A percentile compares a stretch with the other conserved stretches of the same genome.
These are phyloP conservation scores for Emydura subglobosa DNA, from an alignment of 2,113 vertebrate species.

Conservation along the genomic window DNA sequence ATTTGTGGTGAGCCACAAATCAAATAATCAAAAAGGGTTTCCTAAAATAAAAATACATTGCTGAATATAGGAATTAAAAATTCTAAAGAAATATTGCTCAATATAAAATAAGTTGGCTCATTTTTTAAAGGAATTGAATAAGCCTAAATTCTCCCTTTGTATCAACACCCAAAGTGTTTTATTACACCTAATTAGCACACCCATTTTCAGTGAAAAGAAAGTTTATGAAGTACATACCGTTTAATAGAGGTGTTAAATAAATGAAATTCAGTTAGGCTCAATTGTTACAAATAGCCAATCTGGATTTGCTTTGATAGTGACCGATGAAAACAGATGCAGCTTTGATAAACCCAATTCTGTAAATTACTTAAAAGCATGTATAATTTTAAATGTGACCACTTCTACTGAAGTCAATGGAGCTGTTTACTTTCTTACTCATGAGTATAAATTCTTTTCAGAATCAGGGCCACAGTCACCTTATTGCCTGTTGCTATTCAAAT, in stretches of 20 bases:
- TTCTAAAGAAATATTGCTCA: not conserved
- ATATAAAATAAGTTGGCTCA: not conserved
- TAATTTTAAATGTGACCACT: not conserved
- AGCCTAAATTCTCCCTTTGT: not conserved
- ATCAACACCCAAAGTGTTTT: not conserved
- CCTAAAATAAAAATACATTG: not conserved
- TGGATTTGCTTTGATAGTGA: not conserved
- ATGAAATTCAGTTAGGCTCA: not conserved
- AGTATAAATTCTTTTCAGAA: not conserved
- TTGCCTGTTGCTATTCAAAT: not conserved
- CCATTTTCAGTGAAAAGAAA: not conserved
- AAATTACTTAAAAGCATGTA: not conserved
- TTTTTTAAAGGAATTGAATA: not conserved
- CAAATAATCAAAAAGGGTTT: not conserved
- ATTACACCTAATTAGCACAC: not conserved
- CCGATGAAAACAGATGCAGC: too few species aligned
- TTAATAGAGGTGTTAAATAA: not conserved
- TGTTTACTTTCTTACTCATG: not conserved
- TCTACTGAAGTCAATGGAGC: not conserved
- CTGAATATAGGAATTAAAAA: not conserved
- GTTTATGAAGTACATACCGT: not conserved
- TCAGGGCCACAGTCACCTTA: not conserved
- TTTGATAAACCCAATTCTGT: too few species aligned
- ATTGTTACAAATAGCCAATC: not conserved
- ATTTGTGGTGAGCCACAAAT: not conserved